Conservation (phyloP, 2,797 vertebrate genomes). For the Prunella strophiata region DNA sequence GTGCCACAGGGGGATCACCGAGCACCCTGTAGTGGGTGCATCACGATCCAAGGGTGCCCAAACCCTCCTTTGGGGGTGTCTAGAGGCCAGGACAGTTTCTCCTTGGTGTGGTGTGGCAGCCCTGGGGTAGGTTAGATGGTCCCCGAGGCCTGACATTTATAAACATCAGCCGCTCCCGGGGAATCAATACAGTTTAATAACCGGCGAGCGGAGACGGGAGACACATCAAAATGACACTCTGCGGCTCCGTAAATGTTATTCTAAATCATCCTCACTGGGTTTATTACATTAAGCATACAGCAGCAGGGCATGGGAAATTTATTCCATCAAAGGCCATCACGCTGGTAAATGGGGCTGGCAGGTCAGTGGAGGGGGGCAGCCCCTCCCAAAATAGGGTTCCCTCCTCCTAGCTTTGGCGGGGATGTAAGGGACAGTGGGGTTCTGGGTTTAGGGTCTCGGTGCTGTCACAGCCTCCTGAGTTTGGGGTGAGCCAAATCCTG, state of each 20-base stretch:
- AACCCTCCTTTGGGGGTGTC: not conserved
- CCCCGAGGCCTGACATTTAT: constrained; percentile 61
- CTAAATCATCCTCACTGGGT: constrained; percentile 64
- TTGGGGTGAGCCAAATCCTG: not conserved
- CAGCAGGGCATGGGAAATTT: constrained; percentile 7
- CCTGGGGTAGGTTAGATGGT: constrained; percentile 30
- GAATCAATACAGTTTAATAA: constrained; percentile 74
- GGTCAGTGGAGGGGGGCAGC: not conserved
- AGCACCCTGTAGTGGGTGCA: fast-evolving
- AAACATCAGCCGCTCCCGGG: constrained; percentile 59
- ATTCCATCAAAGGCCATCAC: constrained; percentile 16
- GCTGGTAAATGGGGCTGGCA: not conserved
- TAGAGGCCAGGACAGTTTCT: not conserved
- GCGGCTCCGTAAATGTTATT: constrained; percentile 70
- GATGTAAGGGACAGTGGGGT: fast-evolving
- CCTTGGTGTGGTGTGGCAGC: fast-evolving
- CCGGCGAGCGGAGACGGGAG: constrained; percentile 60
- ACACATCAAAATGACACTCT: constrained; percentile 70
- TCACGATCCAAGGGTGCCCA: fast-evolving
- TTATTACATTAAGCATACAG: constrained; percentile 62
- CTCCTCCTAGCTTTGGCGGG: fast-evolving
- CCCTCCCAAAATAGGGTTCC: not conserved
- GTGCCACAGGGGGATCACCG: fast-evolving
- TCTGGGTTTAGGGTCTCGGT: not conserved
- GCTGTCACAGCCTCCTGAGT: not conserved